A percentile compares a stretch with the other conserved stretches of the same genome.
phyloP scores from a whole-genome alignment of 2,888 invertebrate species.

The Drosophila infuscata region DNA sequence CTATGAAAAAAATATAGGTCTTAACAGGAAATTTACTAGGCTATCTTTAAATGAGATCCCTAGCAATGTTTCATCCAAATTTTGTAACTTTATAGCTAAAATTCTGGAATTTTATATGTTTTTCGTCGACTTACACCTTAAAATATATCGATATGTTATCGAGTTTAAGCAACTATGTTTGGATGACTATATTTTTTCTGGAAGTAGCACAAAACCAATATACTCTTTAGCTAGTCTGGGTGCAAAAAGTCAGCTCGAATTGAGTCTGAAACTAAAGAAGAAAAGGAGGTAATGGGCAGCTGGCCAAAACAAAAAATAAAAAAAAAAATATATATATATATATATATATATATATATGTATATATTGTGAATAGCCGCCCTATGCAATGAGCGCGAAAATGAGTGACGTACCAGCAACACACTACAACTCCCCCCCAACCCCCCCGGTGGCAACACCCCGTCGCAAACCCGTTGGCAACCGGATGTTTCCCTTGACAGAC shows the following conservation, averaged over 20 bases:
- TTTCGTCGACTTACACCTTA: too few species aligned
- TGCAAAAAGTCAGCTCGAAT: not conserved
- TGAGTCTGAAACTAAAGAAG: conserved; percentile 13
- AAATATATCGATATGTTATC: not conserved
- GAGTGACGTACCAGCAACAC: conserved; percentile 61
- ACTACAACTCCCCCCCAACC: not conserved
- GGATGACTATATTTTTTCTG: not conserved
- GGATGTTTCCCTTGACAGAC: conserved; percentile 55
- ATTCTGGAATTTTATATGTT: too few species aligned
- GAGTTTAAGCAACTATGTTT: not conserved
- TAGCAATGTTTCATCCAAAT: not conserved
- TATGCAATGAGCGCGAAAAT: conserved; percentile 65
- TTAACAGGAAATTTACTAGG: not conserved
- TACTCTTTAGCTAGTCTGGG: not conserved
- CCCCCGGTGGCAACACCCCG: not conserved
- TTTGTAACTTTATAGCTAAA: not conserved
- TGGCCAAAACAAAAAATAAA: conserved; percentile 44
- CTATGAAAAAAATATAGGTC: too few species aligned
- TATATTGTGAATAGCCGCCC: conserved; percentile 41
- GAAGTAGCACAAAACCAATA: not conserved
- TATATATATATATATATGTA: not conserved
- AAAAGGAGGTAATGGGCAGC: conserved; percentile 35
- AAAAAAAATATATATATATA: not conserved
- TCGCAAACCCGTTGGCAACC: conserved; percentile 4
- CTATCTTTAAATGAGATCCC: not conserved